Conservation (phyloP, 2,888 invertebrate genomes). For the Mantis religiosa region DNA sequence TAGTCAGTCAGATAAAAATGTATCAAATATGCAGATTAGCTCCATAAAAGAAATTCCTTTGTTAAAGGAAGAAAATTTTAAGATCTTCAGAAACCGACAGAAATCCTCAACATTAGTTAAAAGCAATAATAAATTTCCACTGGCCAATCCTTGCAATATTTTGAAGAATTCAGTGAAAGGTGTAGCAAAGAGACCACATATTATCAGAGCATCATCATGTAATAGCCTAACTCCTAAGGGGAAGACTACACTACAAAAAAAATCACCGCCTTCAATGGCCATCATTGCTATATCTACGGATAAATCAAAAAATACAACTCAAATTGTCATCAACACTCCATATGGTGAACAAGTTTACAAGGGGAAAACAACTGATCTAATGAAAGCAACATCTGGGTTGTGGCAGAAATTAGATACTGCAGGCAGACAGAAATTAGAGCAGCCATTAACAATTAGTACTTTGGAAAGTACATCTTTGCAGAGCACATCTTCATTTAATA, state of each 20-base stretch:
- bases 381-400: constrained; percentile 34
- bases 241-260: background rate
- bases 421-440: background rate
- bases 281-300: constrained; percentile 45
- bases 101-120: background rate
- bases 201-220: background rate
- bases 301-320: constrained; percentile 43
- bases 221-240: background rate
- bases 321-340: constrained; percentile 44
- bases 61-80: background rate
- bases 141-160: constrained; percentile 22
- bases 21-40: background rate
- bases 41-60: background rate
- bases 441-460: constrained; percentile 10
- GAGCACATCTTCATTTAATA: background rate
- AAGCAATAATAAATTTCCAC: background rate
- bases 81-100: background rate
- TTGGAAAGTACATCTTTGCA: background rate
- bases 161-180: constrained; percentile 7
- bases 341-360: constrained; percentile 43
- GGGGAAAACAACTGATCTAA: constrained; percentile 43
- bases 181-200: background rate
- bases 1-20: background rate
- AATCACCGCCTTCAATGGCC: constrained; percentile 35
- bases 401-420: constrained; percentile 18